A percentile compares a stretch with the other conserved stretches of the same genome.
These are phyloP conservation scores for Folsomia manolachei DNA, from an alignment of 2,888 invertebrate genomes.

Conservation along the genomic window DNA sequence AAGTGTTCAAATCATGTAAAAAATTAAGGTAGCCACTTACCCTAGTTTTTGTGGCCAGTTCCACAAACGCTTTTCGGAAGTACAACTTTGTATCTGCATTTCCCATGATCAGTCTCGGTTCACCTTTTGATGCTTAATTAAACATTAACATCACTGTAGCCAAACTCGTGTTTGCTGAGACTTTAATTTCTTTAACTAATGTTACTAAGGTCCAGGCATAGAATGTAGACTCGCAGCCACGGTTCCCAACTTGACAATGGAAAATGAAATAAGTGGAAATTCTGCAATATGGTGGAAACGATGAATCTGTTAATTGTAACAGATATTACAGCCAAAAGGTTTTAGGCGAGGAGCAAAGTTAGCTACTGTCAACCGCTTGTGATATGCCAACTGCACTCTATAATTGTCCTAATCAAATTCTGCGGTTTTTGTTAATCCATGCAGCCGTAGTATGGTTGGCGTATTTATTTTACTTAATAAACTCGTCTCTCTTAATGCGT, in stretches of 20 bases:
- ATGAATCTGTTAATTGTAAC: too few relatives aligned
- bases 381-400: background rate
- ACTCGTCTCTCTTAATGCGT: background rate
- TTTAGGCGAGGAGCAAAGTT: background rate
- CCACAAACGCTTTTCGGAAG: slow-evolving; percentile 96
- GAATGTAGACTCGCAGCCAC: too few relatives aligned
- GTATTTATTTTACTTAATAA: background rate
- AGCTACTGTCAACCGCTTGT: background rate
- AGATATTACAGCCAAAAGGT: background rate
- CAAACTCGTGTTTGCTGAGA: background rate
- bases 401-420: background rate
- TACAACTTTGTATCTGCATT: slow-evolving; percentile 97
- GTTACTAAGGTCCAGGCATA: background rate
- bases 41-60: slow-evolving; percentile 93
- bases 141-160: too few relatives aligned
- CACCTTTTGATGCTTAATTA: too few relatives aligned
- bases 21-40: slow-evolving; percentile 60
- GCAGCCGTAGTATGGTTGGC: background rate
- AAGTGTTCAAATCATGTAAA: too few relatives aligned
- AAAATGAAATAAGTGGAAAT: background rate
- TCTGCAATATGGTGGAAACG: background rate
- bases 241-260: background rate
- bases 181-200: background rate
- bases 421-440: background rate
- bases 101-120: too few relatives aligned